Conservation (phyloP, 1,140 invertebrate species). For the Sipha flava region DNA sequence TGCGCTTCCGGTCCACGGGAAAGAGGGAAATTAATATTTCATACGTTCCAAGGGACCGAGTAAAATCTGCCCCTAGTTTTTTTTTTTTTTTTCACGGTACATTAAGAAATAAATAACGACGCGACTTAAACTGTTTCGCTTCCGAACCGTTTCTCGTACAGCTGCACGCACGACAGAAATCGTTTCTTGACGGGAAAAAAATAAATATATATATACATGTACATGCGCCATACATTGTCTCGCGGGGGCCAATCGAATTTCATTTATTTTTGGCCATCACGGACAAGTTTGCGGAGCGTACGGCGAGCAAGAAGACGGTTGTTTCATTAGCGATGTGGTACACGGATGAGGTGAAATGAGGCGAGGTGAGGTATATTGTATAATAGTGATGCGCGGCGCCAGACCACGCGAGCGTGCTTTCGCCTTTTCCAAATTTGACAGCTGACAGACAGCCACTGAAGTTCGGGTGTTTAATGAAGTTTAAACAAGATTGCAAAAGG, state of each 20-base stretch:
- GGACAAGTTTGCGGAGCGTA: background rate
- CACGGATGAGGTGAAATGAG: background rate
- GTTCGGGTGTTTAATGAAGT: slow-evolving; percentile 17
- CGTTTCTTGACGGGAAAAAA: no score
- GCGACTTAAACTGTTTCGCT: background rate
- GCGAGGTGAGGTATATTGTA: background rate
- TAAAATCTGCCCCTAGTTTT: slow-evolving; percentile 22
- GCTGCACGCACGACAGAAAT: no score
- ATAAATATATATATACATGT: no score
- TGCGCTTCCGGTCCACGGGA: slow-evolving; percentile 1
- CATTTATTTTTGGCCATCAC: background rate
- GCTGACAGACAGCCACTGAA: slow-evolving; percentile 12
- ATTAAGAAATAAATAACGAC: slow-evolving; percentile 28
- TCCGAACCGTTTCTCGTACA: background rate
- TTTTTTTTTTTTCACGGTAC: slow-evolving; percentile 26
- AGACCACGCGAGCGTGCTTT: background rate
- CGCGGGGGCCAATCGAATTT: background rate
- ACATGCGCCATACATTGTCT: background rate
- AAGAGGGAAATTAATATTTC: slow-evolving; percentile 31
- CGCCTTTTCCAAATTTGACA: slow-evolving; percentile 2
- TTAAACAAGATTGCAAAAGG: slow-evolving; percentile 1
- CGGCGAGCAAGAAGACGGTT: no score
- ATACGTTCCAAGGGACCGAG: background rate
- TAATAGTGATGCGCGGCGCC: background rate
- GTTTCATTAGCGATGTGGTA: background rate